Evolutionary conservation across 2,888 invertebrate genomes (phyloP).

Genomic region (Tinea semifulvella): DNA sequence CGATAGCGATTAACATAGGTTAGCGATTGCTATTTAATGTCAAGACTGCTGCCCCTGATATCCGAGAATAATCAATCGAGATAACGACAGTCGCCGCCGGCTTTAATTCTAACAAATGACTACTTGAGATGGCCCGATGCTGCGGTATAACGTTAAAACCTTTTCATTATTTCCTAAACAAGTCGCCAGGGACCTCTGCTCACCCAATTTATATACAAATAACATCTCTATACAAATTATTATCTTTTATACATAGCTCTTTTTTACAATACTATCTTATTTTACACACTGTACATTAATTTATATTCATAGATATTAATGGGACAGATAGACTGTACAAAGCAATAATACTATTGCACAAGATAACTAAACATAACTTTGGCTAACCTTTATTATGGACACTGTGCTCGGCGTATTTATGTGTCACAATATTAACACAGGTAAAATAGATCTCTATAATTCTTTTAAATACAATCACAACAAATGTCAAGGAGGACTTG

Average conservation of each 20-base stretch:
- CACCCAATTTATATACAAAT: conserved; percentile 6
- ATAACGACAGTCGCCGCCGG: no score
- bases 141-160: background rate
- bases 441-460: conserved; percentile 1
- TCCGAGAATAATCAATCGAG: no score
- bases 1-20: no score
- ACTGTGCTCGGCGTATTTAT: background rate
- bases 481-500: no score
- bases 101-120: no score
- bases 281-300: conserved; percentile 57
- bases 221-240: conserved; percentile 41
- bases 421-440: background rate
- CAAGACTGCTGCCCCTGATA: no score
- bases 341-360: conserved; percentile 62
- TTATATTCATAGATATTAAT: conserved; percentile 36
- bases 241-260: conserved; percentile 37
- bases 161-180: no score
- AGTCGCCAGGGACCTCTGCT: no score
- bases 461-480: conserved; percentile 4
- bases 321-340: conserved; percentile 56
- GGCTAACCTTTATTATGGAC: conserved; percentile 31
- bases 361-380: conserved; percentile 60
- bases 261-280: conserved; percentile 43
- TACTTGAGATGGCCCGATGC: background rate
- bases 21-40: no score